These are phyloP conservation scores for Cyprinodon tularosa DNA, from an alignment of 2,113 vertebrate species.

Conservation along the genomic window DNA sequence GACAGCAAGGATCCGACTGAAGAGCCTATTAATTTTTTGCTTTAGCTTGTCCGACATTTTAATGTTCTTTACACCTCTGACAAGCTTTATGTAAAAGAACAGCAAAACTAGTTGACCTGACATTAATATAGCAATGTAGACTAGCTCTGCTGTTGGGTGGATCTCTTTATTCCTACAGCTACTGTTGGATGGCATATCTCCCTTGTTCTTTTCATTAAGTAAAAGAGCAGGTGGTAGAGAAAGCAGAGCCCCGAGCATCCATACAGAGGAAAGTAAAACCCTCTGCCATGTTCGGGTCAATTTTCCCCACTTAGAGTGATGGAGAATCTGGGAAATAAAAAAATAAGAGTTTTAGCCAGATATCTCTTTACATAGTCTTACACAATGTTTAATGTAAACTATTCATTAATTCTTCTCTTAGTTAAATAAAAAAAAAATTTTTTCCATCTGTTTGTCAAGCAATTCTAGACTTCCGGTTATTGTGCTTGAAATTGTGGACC, in stretches of 20 bases:
- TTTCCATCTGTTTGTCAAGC: too few relatives aligned
- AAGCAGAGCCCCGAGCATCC: conserved; percentile 22
- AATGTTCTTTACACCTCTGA: not conserved
- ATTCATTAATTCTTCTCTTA: too few relatives aligned
- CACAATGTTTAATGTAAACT: not conserved
- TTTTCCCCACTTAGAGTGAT: not conserved
- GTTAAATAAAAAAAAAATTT: too few relatives aligned
- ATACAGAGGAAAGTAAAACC: conserved; percentile 2
- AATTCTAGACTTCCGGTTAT: too few relatives aligned
- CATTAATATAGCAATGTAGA: conserved; percentile 6
- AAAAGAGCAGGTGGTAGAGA: conserved; percentile 23
- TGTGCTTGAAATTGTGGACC: too few relatives aligned
- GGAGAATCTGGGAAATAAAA: conserved; percentile 32
- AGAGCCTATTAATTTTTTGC: not conserved
- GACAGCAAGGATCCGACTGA: conserved; percentile 2
- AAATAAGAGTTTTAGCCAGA: not conserved
- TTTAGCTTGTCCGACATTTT: not conserved
- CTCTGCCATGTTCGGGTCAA: conserved; percentile 12
- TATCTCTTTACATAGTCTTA: not conserved
- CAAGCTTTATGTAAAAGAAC: conserved; percentile 14
- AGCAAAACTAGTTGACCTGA: conserved; percentile 6
- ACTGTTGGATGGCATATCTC: rapidly evolving
- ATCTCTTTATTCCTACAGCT: conserved; percentile 2
- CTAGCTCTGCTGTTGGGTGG: not conserved
- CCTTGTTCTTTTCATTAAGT: not conserved